Base-by-base conservation (phyloP, 2,797 vertebrate species). In the Craterocephalus amniculus region DNA sequence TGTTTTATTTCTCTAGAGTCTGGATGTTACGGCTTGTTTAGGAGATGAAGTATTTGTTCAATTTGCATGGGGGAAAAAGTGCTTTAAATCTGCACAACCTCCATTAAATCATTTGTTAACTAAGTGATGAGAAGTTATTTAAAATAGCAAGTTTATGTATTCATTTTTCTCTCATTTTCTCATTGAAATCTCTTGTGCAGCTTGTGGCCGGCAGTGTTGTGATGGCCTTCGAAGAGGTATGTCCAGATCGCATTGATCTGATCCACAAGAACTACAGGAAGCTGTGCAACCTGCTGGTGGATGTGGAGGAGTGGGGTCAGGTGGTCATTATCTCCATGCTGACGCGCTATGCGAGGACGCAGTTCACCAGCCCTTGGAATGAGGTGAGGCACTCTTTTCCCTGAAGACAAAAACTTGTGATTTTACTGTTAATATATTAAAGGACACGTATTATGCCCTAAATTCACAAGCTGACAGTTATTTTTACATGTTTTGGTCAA, bases 191-290 rank as follows among this genome's bases (percentile, higher is more conserved):
- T 32, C 2, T n/a, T 26, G 27, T 75, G 18, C 48, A 99, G 98
- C 92, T 99, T 36, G 97, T 99, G 67, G 98, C 98, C 52, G 98
- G 97, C 63, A 99, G 97, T 1, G 97, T 99, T 83, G 98, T 99
- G 69, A 96, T 99, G 97, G 95, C 98, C 16, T 99, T 99, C 85
- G 98, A 99, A 78, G 97, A 98, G 83, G 98, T 99, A 32, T 99
- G 98, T 87, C 97, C 97, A 0, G 98, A 99, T 52, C 96, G 98
- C 88, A 99, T 99, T 45, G 97, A 99, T 87, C 92, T 99, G 84
- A 99, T 99, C 92, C 98, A 99, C 82, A 99, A 96, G 92, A 99
- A 98, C 94, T 99, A 97, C 88, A 95, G 98, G 67, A 99, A 99
- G 84, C 94, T 99, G 27, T 99, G 97, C 56, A 98, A 98, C 91